Conservation (phyloP, 1,140 invertebrate genomes). For the Meloidogyne hapla region DNA sequence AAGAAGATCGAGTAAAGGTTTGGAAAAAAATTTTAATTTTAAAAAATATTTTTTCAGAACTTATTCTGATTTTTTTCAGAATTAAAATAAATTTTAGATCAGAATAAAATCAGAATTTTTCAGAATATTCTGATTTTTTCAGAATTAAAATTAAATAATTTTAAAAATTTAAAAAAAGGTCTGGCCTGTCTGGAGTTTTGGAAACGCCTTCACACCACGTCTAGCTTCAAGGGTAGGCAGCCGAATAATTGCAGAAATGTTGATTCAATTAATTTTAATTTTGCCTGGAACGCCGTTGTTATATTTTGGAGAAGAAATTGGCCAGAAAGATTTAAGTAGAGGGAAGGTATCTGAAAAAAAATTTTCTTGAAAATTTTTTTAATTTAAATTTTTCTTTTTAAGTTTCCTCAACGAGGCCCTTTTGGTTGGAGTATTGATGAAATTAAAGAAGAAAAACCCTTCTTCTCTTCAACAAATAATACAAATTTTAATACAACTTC, state of each 20-base stretch:
- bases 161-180: conserved; percentile 22
- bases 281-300: conserved; percentile 46
- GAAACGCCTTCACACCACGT: conserved; percentile 36
- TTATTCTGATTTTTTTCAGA: background rate
- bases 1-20: background rate
- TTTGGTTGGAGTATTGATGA: conserved; percentile 11
- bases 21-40: no score
- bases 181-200: conserved; percentile 48
- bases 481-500: background rate
- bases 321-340: conserved; percentile 23
- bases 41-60: background rate
- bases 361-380: conserved; percentile 15
- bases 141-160: background rate
- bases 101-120: no score
- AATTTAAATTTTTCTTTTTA: background rate
- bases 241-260: conserved; percentile 41
- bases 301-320: conserved; percentile 54
- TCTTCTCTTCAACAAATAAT: background rate
- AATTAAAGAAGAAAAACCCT: background rate
- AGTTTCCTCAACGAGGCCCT: conserved; percentile 9
- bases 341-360: background rate
- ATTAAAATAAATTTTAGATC: no score
- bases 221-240: conserved; percentile 37
- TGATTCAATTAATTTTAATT: conserved; percentile 45
- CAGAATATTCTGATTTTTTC: no score